These are phyloP conservation scores for Mus caroli DNA, from an alignment of 2,797 vertebrate species.

Conservation along the genomic window DNA sequence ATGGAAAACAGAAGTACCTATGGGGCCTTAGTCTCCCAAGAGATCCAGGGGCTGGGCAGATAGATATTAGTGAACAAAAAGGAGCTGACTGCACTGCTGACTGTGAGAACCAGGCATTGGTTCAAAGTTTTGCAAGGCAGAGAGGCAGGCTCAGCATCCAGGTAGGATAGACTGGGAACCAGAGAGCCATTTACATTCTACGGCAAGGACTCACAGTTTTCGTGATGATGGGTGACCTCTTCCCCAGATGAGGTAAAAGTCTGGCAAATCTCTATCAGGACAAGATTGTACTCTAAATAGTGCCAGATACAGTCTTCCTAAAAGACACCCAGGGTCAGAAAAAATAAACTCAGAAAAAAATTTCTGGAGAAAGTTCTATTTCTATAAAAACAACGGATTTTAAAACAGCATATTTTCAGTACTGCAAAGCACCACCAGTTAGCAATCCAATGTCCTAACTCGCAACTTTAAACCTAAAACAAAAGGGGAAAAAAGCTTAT, in stretches of 20 bases:
- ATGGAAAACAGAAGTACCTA: background rate
- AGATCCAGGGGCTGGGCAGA: background rate
- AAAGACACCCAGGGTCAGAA: background rate
- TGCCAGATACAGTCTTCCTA: background rate
- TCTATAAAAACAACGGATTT: background rate
- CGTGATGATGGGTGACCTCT: background rate
- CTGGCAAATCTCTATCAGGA: background rate
- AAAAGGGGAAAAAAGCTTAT: background rate
- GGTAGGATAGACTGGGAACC: rapidly evolving
- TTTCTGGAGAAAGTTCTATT: background rate
- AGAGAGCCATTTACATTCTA: rapidly evolving
- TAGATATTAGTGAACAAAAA: background rate
- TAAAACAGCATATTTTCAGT: too few species aligned
- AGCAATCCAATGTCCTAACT: too few species aligned
- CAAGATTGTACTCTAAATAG: too few species aligned
- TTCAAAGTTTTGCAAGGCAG: background rate
- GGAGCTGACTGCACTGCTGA: background rate
- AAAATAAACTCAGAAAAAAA: background rate
- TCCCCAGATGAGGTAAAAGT: background rate
- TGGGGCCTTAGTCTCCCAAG: background rate
- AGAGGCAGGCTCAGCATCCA: background rate
- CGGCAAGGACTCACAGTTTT: background rate
- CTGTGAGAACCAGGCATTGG: rapidly evolving
- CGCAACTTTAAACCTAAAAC: background rate
- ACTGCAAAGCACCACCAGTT: rapidly evolving